Evolutionary conservation across 2,113 vertebrate species (phyloP), one percentile per base, ranked within the genome.

Genomic region (Siniperca chuatsi): DNA sequence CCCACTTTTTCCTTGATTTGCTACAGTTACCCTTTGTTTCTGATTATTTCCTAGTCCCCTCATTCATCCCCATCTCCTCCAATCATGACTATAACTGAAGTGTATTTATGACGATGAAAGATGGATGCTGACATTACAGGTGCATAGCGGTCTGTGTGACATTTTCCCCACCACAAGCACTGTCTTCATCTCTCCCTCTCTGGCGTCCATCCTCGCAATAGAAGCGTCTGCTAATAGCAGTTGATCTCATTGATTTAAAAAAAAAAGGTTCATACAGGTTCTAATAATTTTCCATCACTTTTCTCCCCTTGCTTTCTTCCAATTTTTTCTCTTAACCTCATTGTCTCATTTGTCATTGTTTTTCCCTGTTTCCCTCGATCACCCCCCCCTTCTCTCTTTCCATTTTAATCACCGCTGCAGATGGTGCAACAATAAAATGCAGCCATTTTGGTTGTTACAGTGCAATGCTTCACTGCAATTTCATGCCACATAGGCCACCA

Each of bases 401-500:
- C 25, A 60, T 77, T 83, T 72, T 54, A 78, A 75, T 81, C 69
- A 60, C 54, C 1, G 11, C 72, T 16, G 76, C 48, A 29, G 74
- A 74, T 75, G 77, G 71, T 11, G 13, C 1, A 71, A 78, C 42
- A 48, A 81, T 78, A 61, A 71, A 76, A 79, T 60, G 29, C 40
- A 40, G 58, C 71, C 78, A 84, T 83, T 88, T 62, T 25, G 55
- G 82, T 72, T 80, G 37, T 85, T 76, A 60, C 76, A 87, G 48
- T 87, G 29, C 61, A 72, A 40, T 15, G 67, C 76, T 61, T 76
- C 66, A 68, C 60, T 44, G 60, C 10, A 37, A 48, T 81, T 74
- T 58, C 69, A 74, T 42, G 76, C 60, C 60, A 40, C 61, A 75
- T 55, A 70, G 48, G 25, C 58, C 58, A 52, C 50, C 8, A 35